Conservation (phyloP, 2,888 invertebrate species). For the Phortica okadai region DNA sequence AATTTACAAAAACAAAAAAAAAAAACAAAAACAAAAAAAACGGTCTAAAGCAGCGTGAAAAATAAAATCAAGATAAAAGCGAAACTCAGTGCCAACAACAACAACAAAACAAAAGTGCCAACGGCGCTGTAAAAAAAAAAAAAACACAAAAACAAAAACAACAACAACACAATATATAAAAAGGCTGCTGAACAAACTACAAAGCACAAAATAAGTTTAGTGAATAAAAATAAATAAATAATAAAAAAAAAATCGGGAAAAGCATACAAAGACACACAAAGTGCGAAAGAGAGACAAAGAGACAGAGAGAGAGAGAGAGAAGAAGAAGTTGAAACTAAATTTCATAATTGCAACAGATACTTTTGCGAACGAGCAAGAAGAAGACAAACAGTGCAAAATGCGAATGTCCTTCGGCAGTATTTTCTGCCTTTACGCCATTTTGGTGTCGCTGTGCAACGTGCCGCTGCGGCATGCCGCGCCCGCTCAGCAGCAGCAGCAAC, state of each 20-base stretch:
- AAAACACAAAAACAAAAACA: background rate
- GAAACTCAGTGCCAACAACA: constrained; percentile 39
- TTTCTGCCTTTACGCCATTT: background rate
- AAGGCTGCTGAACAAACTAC: background rate
- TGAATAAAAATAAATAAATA: constrained; percentile 5
- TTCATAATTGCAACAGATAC: background rate
- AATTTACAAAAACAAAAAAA: constrained; percentile 42
- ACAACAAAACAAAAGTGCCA: constrained; percentile 8
- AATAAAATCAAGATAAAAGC: constrained; percentile 29
- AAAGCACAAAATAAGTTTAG: background rate
- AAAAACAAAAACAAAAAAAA: constrained; percentile 46
- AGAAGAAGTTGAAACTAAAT: background rate
- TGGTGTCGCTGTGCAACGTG: background rate
- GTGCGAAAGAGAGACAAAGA: background rate
- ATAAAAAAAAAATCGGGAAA: background rate
- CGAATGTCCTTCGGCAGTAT: background rate
- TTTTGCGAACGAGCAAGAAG: constrained; percentile 28
- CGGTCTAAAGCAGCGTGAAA: constrained; percentile 53
- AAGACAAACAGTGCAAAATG: constrained; percentile 40
- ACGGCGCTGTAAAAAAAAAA: constrained; percentile 3
- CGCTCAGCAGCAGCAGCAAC: constrained; percentile 41
- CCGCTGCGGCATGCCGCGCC: constrained; percentile 34
- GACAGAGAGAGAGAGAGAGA: background rate
- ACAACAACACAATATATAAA: background rate
- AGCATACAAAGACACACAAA: background rate